These are phyloP conservation scores for Sesia apiformis DNA, from an alignment of 2,888 invertebrate species.

Conservation along the genomic window DNA sequence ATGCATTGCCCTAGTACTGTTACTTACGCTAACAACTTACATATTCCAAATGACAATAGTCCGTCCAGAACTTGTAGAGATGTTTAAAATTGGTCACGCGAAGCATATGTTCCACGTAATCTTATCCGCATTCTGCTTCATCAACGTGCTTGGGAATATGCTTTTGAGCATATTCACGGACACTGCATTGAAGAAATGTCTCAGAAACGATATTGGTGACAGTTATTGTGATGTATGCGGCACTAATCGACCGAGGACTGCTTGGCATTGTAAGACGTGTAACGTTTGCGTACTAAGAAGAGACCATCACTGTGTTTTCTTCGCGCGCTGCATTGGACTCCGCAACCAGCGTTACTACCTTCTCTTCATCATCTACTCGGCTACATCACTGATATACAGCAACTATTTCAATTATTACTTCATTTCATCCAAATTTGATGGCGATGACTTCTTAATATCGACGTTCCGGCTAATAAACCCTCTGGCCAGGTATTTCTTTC, in stretches of 20 bases:
- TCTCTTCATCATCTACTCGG: constrained; percentile 80
- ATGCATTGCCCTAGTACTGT: constrained; percentile 22
- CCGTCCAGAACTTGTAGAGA: constrained; percentile 24
- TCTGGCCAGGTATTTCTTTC: constrained; percentile 19
- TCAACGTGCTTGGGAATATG: constrained; percentile 48
- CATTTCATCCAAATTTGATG: constrained; percentile 52
- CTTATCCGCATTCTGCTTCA: constrained; percentile 29
- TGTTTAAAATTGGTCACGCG: constrained; percentile 19
- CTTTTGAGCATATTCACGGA: constrained; percentile 31
- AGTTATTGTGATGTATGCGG: constrained; percentile 84
- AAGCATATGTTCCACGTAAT: constrained; percentile 28
- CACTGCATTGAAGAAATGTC: constrained; percentile 12
- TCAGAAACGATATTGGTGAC: constrained; percentile 7
- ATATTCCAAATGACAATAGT: constrained; percentile 38
- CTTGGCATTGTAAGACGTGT: constrained; percentile 91
- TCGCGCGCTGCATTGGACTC: constrained; percentile 88
- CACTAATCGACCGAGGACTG: constrained; percentile 78
- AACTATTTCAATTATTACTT: constrained; percentile 79
- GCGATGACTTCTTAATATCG: constrained; percentile 20
- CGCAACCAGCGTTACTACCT: constrained; percentile 87
- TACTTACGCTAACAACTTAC: constrained; percentile 35
- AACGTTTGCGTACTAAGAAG: constrained; percentile 85
- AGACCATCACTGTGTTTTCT: constrained; percentile 90
- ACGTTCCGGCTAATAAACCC: constrained; percentile 31
- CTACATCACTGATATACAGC: constrained; percentile 79